Percentiles rank a stretch among this genome's conserved stretches.
Conservation (phyloP, 2,888 invertebrate genomes). For the Tetranychus truncatus region DNA sequence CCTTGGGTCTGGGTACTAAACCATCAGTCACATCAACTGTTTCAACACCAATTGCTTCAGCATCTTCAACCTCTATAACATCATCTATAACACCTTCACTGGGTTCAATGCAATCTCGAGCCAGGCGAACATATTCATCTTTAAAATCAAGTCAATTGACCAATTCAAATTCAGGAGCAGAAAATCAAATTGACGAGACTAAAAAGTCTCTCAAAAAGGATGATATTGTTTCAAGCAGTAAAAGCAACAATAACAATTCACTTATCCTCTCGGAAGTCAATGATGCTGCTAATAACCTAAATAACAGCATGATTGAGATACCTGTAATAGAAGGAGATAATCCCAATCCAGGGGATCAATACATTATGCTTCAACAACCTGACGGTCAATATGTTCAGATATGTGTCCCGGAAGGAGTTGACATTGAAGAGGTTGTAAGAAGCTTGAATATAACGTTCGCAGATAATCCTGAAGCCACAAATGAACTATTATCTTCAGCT, state of each 20-base stretch:
- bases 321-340: not conserved
- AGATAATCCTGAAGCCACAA: not conserved
- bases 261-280: too few species aligned
- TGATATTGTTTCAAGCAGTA: not conserved
- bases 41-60: not conserved
- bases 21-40: not conserved
- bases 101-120: not conserved
- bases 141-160: not conserved
- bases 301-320: not conserved
- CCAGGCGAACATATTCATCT: not conserved
- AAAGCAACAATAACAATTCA: not conserved
- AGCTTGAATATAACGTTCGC: not conserved
- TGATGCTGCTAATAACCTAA: not conserved
- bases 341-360: conserved; percentile 7
- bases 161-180: not conserved
- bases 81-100: not conserved
- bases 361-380: conserved; percentile 8
- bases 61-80: not conserved
- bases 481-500: not conserved
- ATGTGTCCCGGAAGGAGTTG: conserved; percentile 9
- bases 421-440: conserved; percentile 8
- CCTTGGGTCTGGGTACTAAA: not conserved
- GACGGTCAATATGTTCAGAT: conserved; percentile 11
- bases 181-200: not conserved
- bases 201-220: not conserved